These are phyloP conservation scores for Pimpla rufipes DNA, from an alignment of 2,888 invertebrate genomes.

Conservation along the genomic window DNA sequence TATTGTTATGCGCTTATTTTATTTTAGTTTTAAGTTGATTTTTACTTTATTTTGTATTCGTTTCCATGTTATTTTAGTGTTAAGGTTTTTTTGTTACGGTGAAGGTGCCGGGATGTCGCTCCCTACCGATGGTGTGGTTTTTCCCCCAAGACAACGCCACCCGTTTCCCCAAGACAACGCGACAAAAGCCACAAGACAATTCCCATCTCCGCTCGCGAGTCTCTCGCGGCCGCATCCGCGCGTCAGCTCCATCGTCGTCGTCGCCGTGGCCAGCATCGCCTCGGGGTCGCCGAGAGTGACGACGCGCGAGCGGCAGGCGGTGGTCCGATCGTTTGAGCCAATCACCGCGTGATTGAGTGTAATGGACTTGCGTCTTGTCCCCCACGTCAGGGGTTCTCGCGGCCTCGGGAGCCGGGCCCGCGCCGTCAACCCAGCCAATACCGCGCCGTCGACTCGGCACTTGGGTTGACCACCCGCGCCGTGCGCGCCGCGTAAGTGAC, in stretches of 20 bases:
- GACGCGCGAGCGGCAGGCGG: conserved; percentile 80
- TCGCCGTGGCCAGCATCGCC: background rate
- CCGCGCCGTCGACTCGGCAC: conserved; percentile 70
- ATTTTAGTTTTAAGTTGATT: too few relatives aligned
- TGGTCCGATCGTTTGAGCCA: conserved; percentile 85
- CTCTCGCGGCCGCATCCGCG: too few relatives aligned
- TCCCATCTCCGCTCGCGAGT: too few relatives aligned
- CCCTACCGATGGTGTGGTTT: too few relatives aligned
- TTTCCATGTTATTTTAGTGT: too few relatives aligned
- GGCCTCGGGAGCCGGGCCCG: conserved; percentile 69
- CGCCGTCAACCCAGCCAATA: conserved; percentile 69
- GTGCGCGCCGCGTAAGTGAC: conserved; percentile 80
- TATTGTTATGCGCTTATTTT: too few relatives aligned
- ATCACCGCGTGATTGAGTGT: conserved; percentile 85
- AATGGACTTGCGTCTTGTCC: conserved; percentile 86
- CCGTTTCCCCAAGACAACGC: background rate
- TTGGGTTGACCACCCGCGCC: conserved; percentile 81
- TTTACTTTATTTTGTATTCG: too few relatives aligned
- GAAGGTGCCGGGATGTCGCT: too few relatives aligned
- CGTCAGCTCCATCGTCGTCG: too few relatives aligned
- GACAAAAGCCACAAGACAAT: conserved; percentile 28
- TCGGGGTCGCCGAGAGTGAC: conserved; percentile 67
- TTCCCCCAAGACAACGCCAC: too few relatives aligned
- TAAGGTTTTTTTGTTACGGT: too few relatives aligned
- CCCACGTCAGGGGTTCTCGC: conserved; percentile 84